Percentiles rank a stretch among this genome's conserved stretches.
Evolutionary conservation across 2,888 invertebrate genomes (phyloP).

Genomic region (Drosophila austrosaltans): DNA sequence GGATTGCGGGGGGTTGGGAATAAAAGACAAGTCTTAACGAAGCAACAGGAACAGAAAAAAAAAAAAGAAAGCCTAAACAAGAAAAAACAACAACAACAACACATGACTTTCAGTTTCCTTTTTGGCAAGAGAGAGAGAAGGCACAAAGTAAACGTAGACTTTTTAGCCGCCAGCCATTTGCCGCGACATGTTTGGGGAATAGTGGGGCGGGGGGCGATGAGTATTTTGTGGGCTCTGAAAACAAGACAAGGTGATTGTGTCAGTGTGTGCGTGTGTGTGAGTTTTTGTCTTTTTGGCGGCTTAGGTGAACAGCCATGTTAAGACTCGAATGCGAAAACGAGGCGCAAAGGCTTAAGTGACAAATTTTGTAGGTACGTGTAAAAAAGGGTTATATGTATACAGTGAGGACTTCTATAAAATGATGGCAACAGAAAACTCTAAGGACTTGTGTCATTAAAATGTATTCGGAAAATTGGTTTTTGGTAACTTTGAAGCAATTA

Average conservation of each 20-base stretch:
- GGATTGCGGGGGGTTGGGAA: not conserved
- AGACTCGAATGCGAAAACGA: constrained; percentile 38
- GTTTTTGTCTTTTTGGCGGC: constrained; percentile 26
- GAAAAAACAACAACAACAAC: constrained; percentile 39
- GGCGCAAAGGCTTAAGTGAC: constrained; percentile 34
- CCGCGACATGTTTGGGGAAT: constrained; percentile 47
- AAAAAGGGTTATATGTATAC: not conserved
- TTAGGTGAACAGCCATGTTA: constrained; percentile 41
- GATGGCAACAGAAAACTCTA: not conserved
- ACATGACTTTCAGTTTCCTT: constrained; percentile 62
- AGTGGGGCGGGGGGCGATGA: not conserved
- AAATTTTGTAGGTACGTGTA: constrained; percentile 23
- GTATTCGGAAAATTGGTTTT: not conserved
- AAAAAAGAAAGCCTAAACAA: constrained; percentile 46
- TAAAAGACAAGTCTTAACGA: constrained; percentile 26
- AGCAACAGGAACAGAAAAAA: constrained; percentile 42
- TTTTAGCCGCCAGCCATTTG: constrained; percentile 52
- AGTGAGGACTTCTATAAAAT: not conserved
- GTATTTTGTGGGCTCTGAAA: not conserved
- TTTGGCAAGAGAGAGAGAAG: constrained; percentile 14
- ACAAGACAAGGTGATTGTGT: constrained; percentile 1
- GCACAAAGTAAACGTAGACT: constrained; percentile 33
- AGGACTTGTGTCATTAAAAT: not conserved
- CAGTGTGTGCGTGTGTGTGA: not conserved
- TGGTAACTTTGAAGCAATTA: not conserved